These are phyloP conservation scores for Motacilla tschutschensis DNA, from an alignment of 2,113 vertebrate genomes.

Conservation along the genomic window DNA sequence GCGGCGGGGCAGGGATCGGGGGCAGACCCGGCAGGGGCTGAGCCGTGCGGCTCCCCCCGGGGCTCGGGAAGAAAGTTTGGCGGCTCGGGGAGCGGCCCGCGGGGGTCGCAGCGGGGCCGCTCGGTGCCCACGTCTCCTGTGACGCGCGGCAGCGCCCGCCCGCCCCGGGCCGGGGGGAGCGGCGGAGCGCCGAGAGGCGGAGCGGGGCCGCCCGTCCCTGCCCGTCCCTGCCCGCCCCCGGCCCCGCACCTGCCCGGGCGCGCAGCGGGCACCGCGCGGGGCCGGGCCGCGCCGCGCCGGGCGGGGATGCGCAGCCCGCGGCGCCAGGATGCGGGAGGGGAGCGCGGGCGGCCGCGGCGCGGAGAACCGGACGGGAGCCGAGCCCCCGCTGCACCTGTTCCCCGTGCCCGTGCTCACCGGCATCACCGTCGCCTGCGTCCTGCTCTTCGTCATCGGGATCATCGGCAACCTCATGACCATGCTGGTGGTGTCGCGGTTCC, in stretches of 20 bases:
- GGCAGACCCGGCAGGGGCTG: background rate
- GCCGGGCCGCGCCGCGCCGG: background rate
- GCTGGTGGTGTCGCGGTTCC: conserved; percentile 88
- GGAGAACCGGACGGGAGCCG: conserved; percentile 48
- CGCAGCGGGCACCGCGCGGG: background rate
- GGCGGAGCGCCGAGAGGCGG: too few relatives aligned
- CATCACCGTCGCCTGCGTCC: conserved; percentile 84
- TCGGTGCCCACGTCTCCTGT: background rate
- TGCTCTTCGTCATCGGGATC: conserved; percentile 87
- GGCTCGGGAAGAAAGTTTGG: background rate
- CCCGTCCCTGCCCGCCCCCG: too few relatives aligned
- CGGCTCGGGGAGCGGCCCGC: background rate
- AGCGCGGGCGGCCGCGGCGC: conserved; percentile 57
- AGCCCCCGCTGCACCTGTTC: conserved; percentile 74
- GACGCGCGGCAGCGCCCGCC: too few relatives aligned
- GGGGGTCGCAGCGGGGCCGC: background rate
- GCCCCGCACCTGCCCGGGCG: too few relatives aligned
- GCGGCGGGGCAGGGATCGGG: background rate
- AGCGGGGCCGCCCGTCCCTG: too few relatives aligned
- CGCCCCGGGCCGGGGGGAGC: too few relatives aligned
- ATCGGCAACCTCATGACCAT: conserved; percentile 92
- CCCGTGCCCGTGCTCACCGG: conserved; percentile 85
- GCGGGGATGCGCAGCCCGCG: conserved; percentile 34
- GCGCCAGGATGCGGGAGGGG: conserved; percentile 79
- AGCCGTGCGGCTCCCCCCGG: too few relatives aligned